These are phyloP conservation scores for Pyrrhia umbra DNA, from an alignment of 2,888 invertebrate species.

Conservation along the genomic window DNA sequence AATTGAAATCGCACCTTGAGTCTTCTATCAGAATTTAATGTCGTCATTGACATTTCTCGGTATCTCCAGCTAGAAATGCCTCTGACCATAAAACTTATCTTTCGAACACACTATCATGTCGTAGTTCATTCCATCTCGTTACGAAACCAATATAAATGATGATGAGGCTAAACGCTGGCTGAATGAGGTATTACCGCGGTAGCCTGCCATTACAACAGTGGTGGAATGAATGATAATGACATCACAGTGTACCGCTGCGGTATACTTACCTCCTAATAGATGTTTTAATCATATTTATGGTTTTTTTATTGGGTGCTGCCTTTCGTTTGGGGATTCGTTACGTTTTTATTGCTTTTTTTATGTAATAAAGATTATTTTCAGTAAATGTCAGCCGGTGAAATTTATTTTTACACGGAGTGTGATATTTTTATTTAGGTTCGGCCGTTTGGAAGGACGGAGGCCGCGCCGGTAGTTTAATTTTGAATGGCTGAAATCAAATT, in stretches of 20 bases:
- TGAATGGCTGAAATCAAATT: not conserved
- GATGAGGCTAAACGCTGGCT: conserved; percentile 4
- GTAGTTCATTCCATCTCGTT: not conserved
- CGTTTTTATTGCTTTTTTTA: conserved; percentile 38
- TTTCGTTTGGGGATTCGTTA: conserved; percentile 24
- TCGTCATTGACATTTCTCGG: too few relatives aligned
- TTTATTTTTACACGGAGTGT: conserved; percentile 23
- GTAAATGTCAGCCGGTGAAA: conserved; percentile 33
- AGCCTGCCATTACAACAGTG: conserved; percentile 5
- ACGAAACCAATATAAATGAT: conserved; percentile 31
- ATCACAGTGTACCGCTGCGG: conserved; percentile 1
- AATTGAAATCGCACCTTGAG: too few relatives aligned
- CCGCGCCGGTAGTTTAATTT: not conserved
- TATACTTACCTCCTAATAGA: conserved; percentile 23
- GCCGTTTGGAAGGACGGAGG: not conserved
- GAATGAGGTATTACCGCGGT: not conserved
- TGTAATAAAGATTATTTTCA: conserved; percentile 46
- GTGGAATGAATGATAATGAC: conserved; percentile 33
- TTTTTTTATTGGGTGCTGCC: conserved; percentile 35
- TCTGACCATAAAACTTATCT: not conserved
- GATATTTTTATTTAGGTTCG: conserved; percentile 15
- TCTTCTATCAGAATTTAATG: too few relatives aligned
- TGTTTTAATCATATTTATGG: conserved; percentile 49
- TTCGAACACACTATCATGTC: not conserved
- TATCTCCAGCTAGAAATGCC: not conserved